Evolutionary conservation across 2,797 vertebrate species (phyloP).

Genomic region (Anomalospiza imberbis): DNA sequence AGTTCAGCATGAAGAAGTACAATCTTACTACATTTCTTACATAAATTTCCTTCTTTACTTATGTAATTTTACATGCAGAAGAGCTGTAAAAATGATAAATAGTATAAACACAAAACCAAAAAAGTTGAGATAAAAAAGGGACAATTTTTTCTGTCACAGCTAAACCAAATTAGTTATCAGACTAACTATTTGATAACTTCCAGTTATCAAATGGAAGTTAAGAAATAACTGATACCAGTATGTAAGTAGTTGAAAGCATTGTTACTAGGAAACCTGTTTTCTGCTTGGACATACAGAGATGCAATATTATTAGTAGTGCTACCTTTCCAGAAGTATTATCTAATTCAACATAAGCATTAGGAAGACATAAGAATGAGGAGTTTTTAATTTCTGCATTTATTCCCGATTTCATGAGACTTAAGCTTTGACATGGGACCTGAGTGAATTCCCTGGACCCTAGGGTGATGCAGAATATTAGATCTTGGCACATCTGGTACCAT

Average conservation of each 20-base stretch:
- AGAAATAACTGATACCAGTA: slow-evolving; percentile 22
- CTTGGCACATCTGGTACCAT: not conserved
- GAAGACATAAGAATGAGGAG: not conserved
- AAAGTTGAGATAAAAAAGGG: slow-evolving; percentile 20
- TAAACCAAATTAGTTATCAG: too few species aligned
- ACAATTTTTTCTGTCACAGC: slow-evolving; percentile 11
- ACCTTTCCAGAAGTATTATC: not conserved
- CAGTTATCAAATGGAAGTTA: slow-evolving; percentile 26
- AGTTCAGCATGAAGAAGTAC: not conserved
- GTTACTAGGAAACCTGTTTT: slow-evolving; percentile 28
- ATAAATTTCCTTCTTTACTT: slow-evolving; percentile 4
- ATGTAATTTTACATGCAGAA: not conserved
- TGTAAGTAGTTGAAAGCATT: slow-evolving; percentile 1
- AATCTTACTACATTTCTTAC: not conserved
- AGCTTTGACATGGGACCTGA: not conserved
- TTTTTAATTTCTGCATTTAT: not conserved
- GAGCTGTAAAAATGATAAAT: slow-evolving; percentile 24
- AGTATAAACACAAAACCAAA: slow-evolving; percentile 10
- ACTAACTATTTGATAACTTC: too few species aligned
- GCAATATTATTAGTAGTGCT: not conserved
- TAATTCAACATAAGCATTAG: not conserved
- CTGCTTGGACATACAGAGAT: not conserved
- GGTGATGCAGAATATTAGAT: not conserved
- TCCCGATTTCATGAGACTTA: not conserved
- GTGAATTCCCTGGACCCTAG: not conserved